phyloP scores from a whole-genome alignment of 1,140 invertebrate species.

The Sycophila sp. region DNA sequence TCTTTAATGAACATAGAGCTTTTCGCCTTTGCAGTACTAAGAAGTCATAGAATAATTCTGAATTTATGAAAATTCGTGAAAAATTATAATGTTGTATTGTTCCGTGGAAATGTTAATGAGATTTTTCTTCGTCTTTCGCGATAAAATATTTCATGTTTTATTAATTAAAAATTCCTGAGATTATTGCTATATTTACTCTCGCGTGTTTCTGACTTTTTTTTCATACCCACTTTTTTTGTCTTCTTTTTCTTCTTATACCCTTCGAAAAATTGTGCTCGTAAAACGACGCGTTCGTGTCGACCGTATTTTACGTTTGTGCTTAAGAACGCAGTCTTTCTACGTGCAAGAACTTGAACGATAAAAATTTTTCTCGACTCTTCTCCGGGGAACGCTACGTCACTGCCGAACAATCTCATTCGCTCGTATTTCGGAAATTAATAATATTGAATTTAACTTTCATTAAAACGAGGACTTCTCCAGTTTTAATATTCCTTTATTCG shows the following conservation, averaged over 20 bases:
- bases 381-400: constrained; percentile 11
- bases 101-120: too few relatives aligned
- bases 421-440: neutral
- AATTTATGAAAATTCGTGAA: too few relatives aligned
- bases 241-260: neutral
- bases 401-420: neutral
- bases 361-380: constrained; percentile 38
- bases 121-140: too few relatives aligned
- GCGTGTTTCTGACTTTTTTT: neutral
- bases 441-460: too few relatives aligned
- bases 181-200: neutral
- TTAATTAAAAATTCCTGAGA: neutral
- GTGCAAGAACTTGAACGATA: constrained; percentile 40
- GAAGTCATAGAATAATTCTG: too few relatives aligned
- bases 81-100: too few relatives aligned
- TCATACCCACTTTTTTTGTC: neutral
- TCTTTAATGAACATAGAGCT: too few relatives aligned
- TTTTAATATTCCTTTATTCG: too few relatives aligned
- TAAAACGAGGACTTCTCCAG: too few relatives aligned
- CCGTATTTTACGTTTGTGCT: constrained; percentile 2
- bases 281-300: neutral
- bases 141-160: neutral
- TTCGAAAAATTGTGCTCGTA: constrained; percentile 15
- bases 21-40: too few relatives aligned
- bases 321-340: neutral